phyloP scores from a whole-genome alignment of 2,888 invertebrate genomes.

The Eilema caniola region DNA sequence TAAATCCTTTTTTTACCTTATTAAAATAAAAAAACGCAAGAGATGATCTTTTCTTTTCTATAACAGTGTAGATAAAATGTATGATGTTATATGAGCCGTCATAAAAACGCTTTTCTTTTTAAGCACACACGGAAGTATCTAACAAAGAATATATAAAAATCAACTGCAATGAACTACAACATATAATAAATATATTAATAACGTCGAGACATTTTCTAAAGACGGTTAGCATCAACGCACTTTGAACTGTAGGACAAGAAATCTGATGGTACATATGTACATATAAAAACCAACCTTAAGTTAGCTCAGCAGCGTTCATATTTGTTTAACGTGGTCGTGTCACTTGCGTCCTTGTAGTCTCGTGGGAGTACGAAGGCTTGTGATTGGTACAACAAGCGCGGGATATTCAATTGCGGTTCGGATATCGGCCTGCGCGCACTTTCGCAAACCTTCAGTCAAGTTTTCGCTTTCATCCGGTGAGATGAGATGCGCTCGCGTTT shows the following conservation, averaged over 20 bases:
- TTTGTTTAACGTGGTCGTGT: slow-evolving; percentile 54
- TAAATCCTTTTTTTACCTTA: not conserved
- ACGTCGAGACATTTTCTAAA: not conserved
- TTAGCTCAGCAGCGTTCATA: slow-evolving; percentile 51
- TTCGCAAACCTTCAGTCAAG: slow-evolving; percentile 74
- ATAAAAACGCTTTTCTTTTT: not conserved
- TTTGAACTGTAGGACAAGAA: slow-evolving; percentile 51
- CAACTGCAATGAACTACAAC: not conserved
- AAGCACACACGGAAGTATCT: not conserved
- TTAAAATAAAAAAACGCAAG: not conserved
- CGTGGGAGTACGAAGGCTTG: slow-evolving; percentile 65
- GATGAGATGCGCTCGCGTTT: slow-evolving; percentile 70
- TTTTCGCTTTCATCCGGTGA: slow-evolving; percentile 79
- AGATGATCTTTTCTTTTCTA: not conserved
- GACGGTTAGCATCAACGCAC: slow-evolving; percentile 53
- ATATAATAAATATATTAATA: not conserved
- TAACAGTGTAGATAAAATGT: not conserved
- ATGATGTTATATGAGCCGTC: not conserved
- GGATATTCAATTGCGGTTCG: slow-evolving; percentile 78
- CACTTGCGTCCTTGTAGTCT: slow-evolving; percentile 73
- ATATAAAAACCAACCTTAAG: slow-evolving; percentile 32
- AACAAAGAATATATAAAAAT: not conserved
- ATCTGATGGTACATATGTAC: slow-evolving; percentile 29
- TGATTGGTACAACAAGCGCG: slow-evolving; percentile 74
- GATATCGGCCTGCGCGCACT: slow-evolving; percentile 77